Evolutionary conservation across 2,888 invertebrate species (phyloP).

Genomic region (Hydrotaea diabolus): DNA sequence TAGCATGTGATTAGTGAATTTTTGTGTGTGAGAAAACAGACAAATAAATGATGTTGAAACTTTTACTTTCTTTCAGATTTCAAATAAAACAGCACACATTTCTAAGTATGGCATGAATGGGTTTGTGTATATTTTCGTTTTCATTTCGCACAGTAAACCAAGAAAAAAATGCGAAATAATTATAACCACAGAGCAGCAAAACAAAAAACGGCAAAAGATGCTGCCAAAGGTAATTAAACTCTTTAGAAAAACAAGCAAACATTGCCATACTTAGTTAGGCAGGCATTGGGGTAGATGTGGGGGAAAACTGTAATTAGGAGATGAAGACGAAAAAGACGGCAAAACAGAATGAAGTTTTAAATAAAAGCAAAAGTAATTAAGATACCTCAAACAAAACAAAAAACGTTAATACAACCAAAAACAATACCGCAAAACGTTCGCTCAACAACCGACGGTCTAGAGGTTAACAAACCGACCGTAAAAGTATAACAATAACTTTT

Average conservation of each 20-base stretch:
- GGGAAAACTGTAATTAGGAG: background rate
- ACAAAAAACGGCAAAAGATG: conserved; percentile 15
- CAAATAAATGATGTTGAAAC: background rate
- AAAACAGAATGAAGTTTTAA: conserved; percentile 37
- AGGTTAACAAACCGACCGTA: conserved; percentile 11
- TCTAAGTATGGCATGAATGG: no score
- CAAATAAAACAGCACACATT: background rate
- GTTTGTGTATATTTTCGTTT: background rate
- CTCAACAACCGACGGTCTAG: background rate
- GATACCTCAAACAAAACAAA: no score
- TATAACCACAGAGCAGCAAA: background rate
- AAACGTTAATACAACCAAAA: conserved; percentile 15
- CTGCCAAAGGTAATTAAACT: conserved; percentile 38
- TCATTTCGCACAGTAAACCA: background rate
- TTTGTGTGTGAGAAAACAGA: background rate
- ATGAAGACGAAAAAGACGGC: background rate
- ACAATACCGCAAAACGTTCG: background rate
- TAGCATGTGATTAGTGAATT: background rate
- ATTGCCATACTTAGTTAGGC: background rate
- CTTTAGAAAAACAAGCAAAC: conserved; percentile 26
- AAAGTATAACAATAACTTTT: background rate
- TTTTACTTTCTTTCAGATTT: conserved; percentile 31
- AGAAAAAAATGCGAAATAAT: conserved; percentile 3
- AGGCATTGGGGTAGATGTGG: background rate
- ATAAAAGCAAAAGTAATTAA: conserved; percentile 66